Conservation (phyloP, 2,113 vertebrate genomes). For the Serinus canaria region DNA sequence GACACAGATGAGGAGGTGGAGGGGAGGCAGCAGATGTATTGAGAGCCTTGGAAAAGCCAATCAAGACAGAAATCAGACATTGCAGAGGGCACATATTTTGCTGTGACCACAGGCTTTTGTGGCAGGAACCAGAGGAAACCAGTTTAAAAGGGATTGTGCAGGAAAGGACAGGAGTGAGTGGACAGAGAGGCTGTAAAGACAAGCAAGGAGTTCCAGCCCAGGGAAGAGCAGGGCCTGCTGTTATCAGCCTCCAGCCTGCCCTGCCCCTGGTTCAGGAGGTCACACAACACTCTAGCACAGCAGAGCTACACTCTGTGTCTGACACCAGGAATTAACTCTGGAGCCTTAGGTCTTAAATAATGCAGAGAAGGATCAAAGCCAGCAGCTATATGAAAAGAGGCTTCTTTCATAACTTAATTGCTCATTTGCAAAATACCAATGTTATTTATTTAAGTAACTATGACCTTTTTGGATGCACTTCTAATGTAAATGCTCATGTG, state of each 20-base stretch:
- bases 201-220: not conserved
- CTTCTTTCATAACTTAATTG: not conserved
- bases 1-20: not conserved
- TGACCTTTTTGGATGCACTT: not conserved
- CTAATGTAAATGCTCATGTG: not conserved
- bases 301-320: not conserved
- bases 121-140: not conserved
- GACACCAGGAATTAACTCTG: not conserved
- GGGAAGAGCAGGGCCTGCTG: not conserved
- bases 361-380: not conserved
- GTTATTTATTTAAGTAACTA: not conserved
- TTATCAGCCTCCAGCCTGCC: not conserved
- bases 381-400: not conserved
- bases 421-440: not conserved
- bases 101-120: not conserved
- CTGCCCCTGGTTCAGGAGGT: not conserved
- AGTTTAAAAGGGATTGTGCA: not conserved
- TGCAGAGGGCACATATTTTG: not conserved
- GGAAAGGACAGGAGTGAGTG: rapidly evolving
- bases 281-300: not conserved
- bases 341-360: not conserved
- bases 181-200: not conserved
- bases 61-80: not conserved
- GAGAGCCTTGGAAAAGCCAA: not conserved
- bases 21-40: not conserved